Conservation (phyloP, 2,113 vertebrate species). For the Aix galericulata region DNA sequence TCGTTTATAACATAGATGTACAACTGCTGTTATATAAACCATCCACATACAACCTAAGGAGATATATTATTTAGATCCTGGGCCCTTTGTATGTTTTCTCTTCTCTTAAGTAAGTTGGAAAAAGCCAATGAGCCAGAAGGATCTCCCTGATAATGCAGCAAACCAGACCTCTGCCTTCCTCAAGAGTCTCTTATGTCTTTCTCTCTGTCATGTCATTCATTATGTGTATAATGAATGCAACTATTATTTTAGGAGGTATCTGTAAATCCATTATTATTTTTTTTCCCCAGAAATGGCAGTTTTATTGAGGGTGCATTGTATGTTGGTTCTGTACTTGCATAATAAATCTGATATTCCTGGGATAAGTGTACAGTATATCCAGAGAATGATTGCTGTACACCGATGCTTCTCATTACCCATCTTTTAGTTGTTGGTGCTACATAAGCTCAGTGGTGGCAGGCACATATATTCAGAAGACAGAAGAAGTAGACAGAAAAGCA, state of each 20-base stretch:
- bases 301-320: background rate
- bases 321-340: background rate
- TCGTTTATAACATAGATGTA: background rate
- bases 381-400: background rate
- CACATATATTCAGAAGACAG: background rate
- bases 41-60: background rate
- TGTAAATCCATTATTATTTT: background rate
- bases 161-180: background rate
- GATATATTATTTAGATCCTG: background rate
- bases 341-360: conserved; percentile 7
- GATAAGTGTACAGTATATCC: background rate
- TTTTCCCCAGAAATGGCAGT: background rate
- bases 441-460: background rate
- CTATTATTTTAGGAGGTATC: background rate
- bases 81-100: background rate
- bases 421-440: background rate
- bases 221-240: background rate
- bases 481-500: background rate
- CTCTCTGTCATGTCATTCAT: background rate
- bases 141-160: background rate
- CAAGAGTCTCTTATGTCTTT: background rate
- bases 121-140: background rate
- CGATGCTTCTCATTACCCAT: background rate
- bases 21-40: background rate
- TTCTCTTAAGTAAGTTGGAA: background rate